Base-by-base conservation (phyloP, 2,113 vertebrate genomes). In the Ictalurus punctatus region DNA sequence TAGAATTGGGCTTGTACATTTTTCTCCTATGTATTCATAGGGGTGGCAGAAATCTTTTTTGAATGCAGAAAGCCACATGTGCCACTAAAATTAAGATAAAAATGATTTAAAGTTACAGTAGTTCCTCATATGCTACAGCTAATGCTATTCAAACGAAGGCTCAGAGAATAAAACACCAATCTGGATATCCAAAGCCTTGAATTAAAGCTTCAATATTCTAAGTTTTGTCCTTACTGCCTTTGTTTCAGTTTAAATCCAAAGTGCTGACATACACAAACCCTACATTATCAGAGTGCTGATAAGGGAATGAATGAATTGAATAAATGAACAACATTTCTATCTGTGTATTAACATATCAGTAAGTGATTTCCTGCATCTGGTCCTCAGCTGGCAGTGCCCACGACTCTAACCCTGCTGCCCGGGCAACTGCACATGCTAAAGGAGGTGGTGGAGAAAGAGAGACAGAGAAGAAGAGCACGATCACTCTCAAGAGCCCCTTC, bases 401-500 rank as follows among this genome's bases (percentile, higher is more conserved):
- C 94, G 56, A 94, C 92, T 65, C 93, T 98, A 76, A 96, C 89
- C 1, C 86, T 98, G 92, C 95, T 98, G 76, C 97, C 97, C 0
- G 97, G 97, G 23, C 97, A 97, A 84, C 82, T 96, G 48, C 95
- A 96, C 90, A 96, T 96, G 95, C 94, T 98, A 87, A 95, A 91
- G 13, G 96, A 97, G 89, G 96, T 95, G 59, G 94, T 97, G 89
- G 93, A 95, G 89, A 96, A 96, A 88, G 97, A 98, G 86, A 93
- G 92, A 87, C 93, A 93, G 37, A 94, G 96, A 48, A 89, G 96
- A 83, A 95, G 93, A 91, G 90, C 91, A 5, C 95, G 95, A 27
- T 93, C 95, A 0, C 94, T 94, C 5, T 93, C 93, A 0, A 93
- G 95, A 16, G 92, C 95, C 3, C 94, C 94, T 21, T 92, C 94